Base-by-base conservation (phyloP, 2,888 invertebrate species). In the Eupithecia centaureata region DNA sequence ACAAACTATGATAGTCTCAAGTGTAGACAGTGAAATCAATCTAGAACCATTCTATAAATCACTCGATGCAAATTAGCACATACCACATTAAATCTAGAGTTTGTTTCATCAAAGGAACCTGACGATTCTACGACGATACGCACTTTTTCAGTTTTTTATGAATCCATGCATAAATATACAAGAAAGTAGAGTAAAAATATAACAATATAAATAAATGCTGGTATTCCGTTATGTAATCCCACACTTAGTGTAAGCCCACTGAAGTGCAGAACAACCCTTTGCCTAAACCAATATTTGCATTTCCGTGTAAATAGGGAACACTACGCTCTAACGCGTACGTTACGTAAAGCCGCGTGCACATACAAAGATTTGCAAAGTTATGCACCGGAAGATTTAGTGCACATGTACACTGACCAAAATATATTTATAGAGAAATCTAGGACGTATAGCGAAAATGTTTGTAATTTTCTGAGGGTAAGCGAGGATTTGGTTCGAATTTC, bases 241-340 rank as follows among this genome's bases (percentile, higher is more conserved):
- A 77, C 77, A 77, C 78, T 77, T 76, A 79, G 79, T 79, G 81
- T 81, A 79, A 80, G 79, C 82, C 78, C 77, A 74, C 79, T 80
- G 73, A 70, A 80, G 76, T 77, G 77, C 78, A 75, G 74, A 82
- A 80, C 80, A 79, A 75, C 80, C 80, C 82, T 81, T 78, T 78
- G 77, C 85, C 86, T 84, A 85, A 83, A 80, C 83, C 80, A 86
- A 86, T 82, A 83, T 87, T 87, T 83, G 80, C 79, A 77, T 76
- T 85, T 80, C 82, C 82, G 77, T 82, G 83, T 82, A 82, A 84
- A 82, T 83, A 82, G 79, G 77, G 75, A 76, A 77, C 77, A 81
- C 79, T 80, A 75, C 77, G 79, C 73, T 77, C 72, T 77, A 76
- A 77, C 80, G 76, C 78, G 80, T 78, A 67, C 62, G 67, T 61